A percentile compares a stretch with the other conserved stretches of the same genome.
These are phyloP conservation scores for Lasioglossum figueresi DNA, from an alignment of 2,888 invertebrate species.

Conservation along the genomic window DNA sequence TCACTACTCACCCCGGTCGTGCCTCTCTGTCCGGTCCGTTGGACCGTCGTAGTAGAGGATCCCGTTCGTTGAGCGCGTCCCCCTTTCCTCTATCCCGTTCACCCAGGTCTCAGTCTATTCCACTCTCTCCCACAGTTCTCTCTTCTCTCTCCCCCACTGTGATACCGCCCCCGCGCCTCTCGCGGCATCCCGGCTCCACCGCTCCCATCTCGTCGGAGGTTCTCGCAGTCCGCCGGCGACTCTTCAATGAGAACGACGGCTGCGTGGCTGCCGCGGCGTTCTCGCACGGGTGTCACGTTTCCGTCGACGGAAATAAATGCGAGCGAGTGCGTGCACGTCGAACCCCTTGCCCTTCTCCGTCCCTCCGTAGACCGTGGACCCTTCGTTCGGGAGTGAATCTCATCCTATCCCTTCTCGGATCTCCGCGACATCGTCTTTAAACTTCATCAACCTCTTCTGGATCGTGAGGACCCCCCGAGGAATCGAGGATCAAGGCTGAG, in stretches of 20 bases:
- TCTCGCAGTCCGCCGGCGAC: slow-evolving; percentile 81
- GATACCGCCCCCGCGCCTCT: slow-evolving; percentile 40
- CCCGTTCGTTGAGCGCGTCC: slow-evolving; percentile 6
- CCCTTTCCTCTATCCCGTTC: neutral
- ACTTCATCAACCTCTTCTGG: neutral
- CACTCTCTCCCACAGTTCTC: neutral
- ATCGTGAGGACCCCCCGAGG: neutral
- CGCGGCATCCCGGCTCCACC: slow-evolving; percentile 57
- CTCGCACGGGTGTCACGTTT: slow-evolving; percentile 70
- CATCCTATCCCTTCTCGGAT: neutral
- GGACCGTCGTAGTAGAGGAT: slow-evolving; percentile 6
- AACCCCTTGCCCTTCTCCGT: neutral
- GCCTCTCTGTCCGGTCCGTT: slow-evolving; percentile 24
- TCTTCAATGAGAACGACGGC: slow-evolving; percentile 78
- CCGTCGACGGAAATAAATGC: slow-evolving; percentile 68
- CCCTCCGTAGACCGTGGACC: neutral
- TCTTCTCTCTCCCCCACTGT: slow-evolving; percentile 25
- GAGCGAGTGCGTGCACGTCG: slow-evolving; percentile 32
- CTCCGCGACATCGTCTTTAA: neutral
- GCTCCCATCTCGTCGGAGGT: slow-evolving; percentile 73
- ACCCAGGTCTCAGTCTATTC: neutral
- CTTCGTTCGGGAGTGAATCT: neutral
- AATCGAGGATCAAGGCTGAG: neutral
- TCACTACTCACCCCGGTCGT: slow-evolving; percentile 41
- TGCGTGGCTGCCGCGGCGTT: slow-evolving; percentile 59